Conservation (phyloP, 2,797 vertebrate genomes). For the Otolemur crassicaudatus region DNA sequence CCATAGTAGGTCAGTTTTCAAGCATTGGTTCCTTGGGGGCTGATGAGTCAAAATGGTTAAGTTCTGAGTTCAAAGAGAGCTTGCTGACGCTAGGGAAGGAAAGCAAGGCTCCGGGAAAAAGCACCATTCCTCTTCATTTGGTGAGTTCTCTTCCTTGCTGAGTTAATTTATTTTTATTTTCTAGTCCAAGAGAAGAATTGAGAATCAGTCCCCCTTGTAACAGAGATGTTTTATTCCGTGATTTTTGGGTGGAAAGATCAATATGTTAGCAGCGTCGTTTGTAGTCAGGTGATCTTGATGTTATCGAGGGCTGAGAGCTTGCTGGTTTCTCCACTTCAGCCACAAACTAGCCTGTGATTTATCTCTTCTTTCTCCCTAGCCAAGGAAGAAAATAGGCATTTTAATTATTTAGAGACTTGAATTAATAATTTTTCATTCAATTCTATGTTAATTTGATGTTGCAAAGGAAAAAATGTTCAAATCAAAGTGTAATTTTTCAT, state of each 20-base stretch:
- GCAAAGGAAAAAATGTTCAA: constrained; percentile 33
- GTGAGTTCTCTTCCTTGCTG: constrained; percentile 83
- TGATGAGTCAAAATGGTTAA: constrained; percentile 96
- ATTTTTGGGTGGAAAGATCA: fast-evolving
- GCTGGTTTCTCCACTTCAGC: not conserved
- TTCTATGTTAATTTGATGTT: constrained; percentile 21
- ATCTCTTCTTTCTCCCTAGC: not conserved
- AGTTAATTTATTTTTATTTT: not conserved
- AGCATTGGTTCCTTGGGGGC: constrained; percentile 97
- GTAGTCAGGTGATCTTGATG: fast-evolving
- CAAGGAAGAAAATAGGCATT: not conserved
- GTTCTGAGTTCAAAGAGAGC: constrained; percentile 95
- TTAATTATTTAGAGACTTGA: constrained; percentile 7
- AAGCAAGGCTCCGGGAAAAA: constrained; percentile 73
- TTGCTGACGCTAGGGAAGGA: constrained; percentile 89
- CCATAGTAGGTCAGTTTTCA: constrained; percentile 96
- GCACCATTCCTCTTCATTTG: constrained; percentile 91
- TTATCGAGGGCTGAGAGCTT: not conserved
- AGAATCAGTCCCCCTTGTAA: not conserved
- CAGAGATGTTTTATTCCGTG: not conserved
- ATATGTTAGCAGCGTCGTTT: fast-evolving
- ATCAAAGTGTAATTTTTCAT: not conserved
- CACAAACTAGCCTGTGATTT: not conserved
- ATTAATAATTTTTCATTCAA: constrained; percentile 8
- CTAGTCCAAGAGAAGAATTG: not conserved